These are phyloP conservation scores for Pomacea maculata DNA, from an alignment of 1,140 invertebrate species.

Conservation along the genomic window DNA sequence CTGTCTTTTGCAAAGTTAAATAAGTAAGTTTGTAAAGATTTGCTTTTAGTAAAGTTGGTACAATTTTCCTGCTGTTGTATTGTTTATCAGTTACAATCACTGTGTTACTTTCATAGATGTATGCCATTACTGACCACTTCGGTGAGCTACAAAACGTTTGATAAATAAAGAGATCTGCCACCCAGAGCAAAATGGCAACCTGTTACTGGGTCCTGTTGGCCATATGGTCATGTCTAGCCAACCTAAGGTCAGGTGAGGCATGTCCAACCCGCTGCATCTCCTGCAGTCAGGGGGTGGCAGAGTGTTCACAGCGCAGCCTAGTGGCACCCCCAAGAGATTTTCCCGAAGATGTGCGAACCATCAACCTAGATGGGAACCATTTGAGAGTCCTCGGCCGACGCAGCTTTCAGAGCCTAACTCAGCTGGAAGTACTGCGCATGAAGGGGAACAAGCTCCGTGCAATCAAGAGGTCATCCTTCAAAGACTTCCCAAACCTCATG, in stretches of 20 bases:
- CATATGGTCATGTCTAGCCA: not conserved
- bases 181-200: not conserved
- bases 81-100: not conserved
- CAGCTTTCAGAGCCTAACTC: slow-evolving; percentile 36
- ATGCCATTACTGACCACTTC: too few species aligned
- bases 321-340: slow-evolving; percentile 42
- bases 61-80: not conserved
- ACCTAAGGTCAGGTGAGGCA: not conserved
- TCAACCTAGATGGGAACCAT: slow-evolving; percentile 52
- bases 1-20: not conserved
- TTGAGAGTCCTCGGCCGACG: slow-evolving; percentile 36
- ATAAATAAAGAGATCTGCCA: too few species aligned
- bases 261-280: slow-evolving; percentile 44
- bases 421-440: slow-evolving; percentile 48
- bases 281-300: slow-evolving; percentile 37
- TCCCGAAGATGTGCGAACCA: slow-evolving; percentile 29
- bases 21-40: not conserved
- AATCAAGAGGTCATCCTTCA: slow-evolving; percentile 42
- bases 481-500: slow-evolving; percentile 36
- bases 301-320: slow-evolving; percentile 42
- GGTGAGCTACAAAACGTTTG: too few species aligned
- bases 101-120: too few species aligned
- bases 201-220: not conserved
- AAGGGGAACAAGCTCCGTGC: slow-evolving; percentile 47
- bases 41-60: not conserved